phyloP scores from a whole-genome alignment of 1,140 invertebrate genomes.

The Papilio polytes region DNA sequence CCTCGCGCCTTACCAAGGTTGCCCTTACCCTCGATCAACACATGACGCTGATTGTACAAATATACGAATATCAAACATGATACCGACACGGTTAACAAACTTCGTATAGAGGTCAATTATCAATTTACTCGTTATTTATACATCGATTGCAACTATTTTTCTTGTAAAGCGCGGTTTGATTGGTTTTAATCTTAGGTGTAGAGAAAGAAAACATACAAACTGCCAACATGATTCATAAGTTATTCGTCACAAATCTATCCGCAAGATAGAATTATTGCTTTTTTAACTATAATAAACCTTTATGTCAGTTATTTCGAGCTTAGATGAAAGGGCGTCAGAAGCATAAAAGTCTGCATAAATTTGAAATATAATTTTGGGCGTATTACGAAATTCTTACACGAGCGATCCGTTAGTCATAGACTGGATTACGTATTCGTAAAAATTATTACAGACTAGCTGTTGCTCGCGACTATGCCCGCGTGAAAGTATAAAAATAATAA shows the following conservation, averaged over 20 bases:
- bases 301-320: constrained; percentile 23
- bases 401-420: not conserved
- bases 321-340: constrained; percentile 26
- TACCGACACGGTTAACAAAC: not conserved
- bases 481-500: too few relatives aligned
- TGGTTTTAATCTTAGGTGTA: too few relatives aligned
- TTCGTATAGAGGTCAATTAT: too few relatives aligned
- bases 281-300: constrained; percentile 22
- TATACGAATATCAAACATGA: not conserved
- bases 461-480: too few relatives aligned
- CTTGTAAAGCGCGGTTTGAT: too few relatives aligned
- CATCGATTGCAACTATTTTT: too few relatives aligned
- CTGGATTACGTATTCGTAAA: not conserved
- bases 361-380: constrained; percentile 33
- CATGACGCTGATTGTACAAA: constrained; percentile 32
- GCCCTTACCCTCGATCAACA: constrained; percentile 36
- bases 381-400: constrained; percentile 17
- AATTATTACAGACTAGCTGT: not conserved
- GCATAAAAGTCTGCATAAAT: constrained; percentile 36
- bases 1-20: constrained; percentile 54
- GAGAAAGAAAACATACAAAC: not conserved
- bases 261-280: constrained; percentile 18
- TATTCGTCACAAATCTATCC: constrained; percentile 8
- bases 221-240: not conserved
- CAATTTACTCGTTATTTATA: too few relatives aligned